Conservation (phyloP, 2,113 vertebrate genomes). For the Eubucco bourcierii region DNA sequence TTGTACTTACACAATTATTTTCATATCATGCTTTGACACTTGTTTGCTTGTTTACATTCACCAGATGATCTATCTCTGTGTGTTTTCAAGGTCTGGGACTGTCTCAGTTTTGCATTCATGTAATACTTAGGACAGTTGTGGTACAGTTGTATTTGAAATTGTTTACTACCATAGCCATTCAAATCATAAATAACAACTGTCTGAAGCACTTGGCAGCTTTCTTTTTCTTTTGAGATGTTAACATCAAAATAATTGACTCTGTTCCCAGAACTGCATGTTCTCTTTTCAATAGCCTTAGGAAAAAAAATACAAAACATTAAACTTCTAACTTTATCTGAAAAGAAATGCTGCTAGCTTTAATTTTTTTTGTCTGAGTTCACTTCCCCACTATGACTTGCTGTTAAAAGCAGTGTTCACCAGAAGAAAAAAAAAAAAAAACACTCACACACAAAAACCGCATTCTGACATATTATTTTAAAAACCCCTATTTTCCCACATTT, state of each 20-base stretch:
- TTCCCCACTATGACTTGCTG: neutral
- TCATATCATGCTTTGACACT: neutral
- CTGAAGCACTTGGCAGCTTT: constrained; percentile 7
- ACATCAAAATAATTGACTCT: neutral
- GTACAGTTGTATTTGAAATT: neutral
- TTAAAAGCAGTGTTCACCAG: neutral
- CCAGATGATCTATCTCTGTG: neutral
- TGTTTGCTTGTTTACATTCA: neutral
- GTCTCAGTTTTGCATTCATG: neutral
- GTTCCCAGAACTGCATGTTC: constrained; percentile 2
- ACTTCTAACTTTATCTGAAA: neutral
- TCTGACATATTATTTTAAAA: neutral
- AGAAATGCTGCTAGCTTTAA: neutral
- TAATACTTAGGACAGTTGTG: neutral
- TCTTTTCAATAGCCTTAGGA: neutral
- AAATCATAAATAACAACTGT: constrained; percentile 25
- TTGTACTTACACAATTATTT: neutral
- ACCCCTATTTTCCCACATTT: neutral
- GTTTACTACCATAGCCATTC: neutral
- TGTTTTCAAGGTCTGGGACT: neutral
- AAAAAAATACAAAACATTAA: neutral
- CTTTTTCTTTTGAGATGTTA: constrained; percentile 17
- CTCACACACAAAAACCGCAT: neutral
- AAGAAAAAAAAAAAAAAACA: neutral
- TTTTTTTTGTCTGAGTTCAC: neutral